These are phyloP conservation scores for Nudaria mundana DNA, from an alignment of 2,888 invertebrate genomes.

Conservation along the genomic window DNA sequence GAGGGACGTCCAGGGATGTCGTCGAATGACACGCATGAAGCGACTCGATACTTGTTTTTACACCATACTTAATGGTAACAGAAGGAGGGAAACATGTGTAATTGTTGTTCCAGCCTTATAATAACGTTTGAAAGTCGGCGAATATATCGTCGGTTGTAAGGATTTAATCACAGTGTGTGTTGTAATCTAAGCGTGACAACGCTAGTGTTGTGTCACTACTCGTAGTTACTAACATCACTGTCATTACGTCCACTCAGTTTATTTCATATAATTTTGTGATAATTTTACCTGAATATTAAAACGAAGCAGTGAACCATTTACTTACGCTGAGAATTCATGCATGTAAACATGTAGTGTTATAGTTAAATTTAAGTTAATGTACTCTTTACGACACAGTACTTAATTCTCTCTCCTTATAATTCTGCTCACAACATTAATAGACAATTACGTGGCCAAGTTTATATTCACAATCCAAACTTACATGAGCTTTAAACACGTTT, in stretches of 20 bases:
- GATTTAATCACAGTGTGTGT: slow-evolving; percentile 44
- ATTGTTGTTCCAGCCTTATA: slow-evolving; percentile 45
- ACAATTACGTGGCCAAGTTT: slow-evolving; percentile 26
- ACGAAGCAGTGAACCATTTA: slow-evolving; percentile 9
- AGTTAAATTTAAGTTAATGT: too few species aligned
- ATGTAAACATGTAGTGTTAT: slow-evolving; percentile 1
- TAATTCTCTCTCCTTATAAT: slow-evolving; percentile 32
- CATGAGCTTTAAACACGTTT: slow-evolving; percentile 41
- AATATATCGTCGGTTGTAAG: slow-evolving; percentile 38
- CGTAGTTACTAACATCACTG: slow-evolving; percentile 17
- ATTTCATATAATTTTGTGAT: slow-evolving; percentile 17
- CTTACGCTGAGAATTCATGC: slow-evolving; percentile 12
- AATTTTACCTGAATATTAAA: slow-evolving; percentile 13
- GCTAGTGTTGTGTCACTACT: slow-evolving; percentile 23
- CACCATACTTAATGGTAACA: slow-evolving; percentile 48
- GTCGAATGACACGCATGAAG: slow-evolving; percentile 54
- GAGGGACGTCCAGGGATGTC: slow-evolving; percentile 31
- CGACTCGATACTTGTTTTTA: slow-evolving; percentile 48
- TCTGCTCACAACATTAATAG: slow-evolving; percentile 33
- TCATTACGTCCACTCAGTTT: slow-evolving; percentile 21
- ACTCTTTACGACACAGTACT: too few species aligned
- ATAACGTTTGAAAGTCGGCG: slow-evolving; percentile 57
- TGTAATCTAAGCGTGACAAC: slow-evolving; percentile 34
- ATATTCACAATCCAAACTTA: slow-evolving; percentile 36
- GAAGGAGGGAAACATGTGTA: slow-evolving; percentile 50